Conservation (phyloP, 2,888 invertebrate genomes). For the Cataglyphis altisquamis region DNA sequence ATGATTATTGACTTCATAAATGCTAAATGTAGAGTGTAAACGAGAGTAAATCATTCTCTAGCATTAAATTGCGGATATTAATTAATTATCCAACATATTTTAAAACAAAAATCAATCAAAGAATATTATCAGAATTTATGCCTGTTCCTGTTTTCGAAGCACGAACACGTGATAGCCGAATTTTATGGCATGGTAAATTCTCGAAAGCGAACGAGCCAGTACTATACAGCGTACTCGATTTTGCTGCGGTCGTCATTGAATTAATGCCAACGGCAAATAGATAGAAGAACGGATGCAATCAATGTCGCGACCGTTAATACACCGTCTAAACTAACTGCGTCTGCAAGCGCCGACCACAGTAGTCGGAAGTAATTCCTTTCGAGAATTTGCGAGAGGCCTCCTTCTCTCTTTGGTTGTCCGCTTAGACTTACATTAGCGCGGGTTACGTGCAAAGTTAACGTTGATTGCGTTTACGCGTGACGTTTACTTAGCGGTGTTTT, state of each 20-base stretch:
- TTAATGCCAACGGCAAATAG: constrained; percentile 54
- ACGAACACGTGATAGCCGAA: constrained; percentile 16
- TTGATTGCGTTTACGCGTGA: constrained; percentile 46
- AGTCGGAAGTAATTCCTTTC: constrained; percentile 58
- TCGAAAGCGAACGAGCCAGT: constrained; percentile 37
- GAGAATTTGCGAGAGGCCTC: constrained; percentile 43
- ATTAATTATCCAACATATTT: constrained; percentile 41
- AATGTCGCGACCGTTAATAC: constrained; percentile 49
- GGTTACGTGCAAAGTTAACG: constrained; percentile 59
- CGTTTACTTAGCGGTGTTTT: constrained; percentile 58
- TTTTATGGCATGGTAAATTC: constrained; percentile 34
- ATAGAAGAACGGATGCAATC: constrained; percentile 59
- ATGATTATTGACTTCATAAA: neutral
- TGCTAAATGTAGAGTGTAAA: neutral
- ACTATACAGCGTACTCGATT: constrained; percentile 37
- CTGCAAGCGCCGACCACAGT: constrained; percentile 44
- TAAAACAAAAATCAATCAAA: constrained; percentile 23
- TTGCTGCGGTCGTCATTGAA: constrained; percentile 54
- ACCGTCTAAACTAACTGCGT: constrained; percentile 43
- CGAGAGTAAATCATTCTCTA: neutral
- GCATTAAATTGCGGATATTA: constrained; percentile 10
- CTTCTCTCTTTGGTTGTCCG: constrained; percentile 35
- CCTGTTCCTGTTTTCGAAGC: constrained; percentile 20
- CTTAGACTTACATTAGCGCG: constrained; percentile 56
- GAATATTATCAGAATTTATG: constrained; percentile 34